These are phyloP conservation scores for Megalurothrips usitatus DNA, from an alignment of 2,888 invertebrate species.

Conservation along the genomic window DNA sequence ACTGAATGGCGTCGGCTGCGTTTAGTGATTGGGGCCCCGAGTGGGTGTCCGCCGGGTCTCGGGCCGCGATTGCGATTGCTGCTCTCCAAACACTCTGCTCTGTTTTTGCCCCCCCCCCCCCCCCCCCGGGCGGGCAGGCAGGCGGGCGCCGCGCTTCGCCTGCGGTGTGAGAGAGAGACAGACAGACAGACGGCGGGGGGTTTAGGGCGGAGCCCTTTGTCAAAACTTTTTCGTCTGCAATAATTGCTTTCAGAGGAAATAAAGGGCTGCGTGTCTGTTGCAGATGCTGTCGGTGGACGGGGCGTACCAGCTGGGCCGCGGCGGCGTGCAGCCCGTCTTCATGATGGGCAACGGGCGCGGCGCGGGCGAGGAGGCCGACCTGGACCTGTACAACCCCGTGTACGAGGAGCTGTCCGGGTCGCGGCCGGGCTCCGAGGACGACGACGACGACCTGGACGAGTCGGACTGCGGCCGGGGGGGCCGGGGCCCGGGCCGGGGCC, in stretches of 20 bases:
- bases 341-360: constrained; percentile 14
- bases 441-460: constrained; percentile 49
- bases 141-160: constrained; percentile 35
- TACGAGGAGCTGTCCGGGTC: constrained; percentile 68
- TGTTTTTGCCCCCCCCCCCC: constrained; percentile 64
- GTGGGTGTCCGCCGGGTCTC: no score
- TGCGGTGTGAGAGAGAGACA: constrained; percentile 32
- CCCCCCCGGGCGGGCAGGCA: constrained; percentile 49
- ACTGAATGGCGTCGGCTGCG: no score
- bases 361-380: constrained; percentile 37
- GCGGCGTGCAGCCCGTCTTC: background rate
- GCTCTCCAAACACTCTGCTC: constrained; percentile 58
- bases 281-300: constrained; percentile 47
- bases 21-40: no score
- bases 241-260: background rate
- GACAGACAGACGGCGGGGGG: no score
- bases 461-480: constrained; percentile 40
- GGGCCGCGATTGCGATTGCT: constrained; percentile 38
- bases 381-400: constrained; percentile 68
- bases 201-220: background rate
- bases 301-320: constrained; percentile 48
- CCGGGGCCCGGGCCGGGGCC: constrained; percentile 33
- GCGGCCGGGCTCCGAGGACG: constrained; percentile 57
- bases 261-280: background rate
- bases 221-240: background rate